These are phyloP conservation scores for Caenorhabditis doughertyi DNA, from an alignment of 2,888 invertebrate species.

Conservation along the genomic window DNA sequence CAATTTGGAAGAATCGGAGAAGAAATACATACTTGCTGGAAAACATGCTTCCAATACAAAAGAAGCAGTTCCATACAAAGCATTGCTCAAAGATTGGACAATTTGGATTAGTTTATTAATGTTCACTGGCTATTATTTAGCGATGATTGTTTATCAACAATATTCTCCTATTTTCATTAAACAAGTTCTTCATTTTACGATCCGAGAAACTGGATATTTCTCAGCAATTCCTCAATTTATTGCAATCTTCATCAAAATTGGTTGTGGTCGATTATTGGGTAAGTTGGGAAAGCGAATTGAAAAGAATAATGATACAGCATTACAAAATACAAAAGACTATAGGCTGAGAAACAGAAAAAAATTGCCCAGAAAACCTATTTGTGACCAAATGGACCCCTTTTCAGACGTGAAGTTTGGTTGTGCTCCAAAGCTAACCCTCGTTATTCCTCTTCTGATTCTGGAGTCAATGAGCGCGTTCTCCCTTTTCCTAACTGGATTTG, in stretches of 20 bases:
- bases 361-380: too few relatives aligned
- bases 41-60: conserved; percentile 49
- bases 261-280: conserved; percentile 65
- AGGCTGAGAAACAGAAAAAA: too few relatives aligned
- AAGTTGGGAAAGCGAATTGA: too few relatives aligned
- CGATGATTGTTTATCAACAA: conserved; percentile 72
- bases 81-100: conserved; percentile 56
- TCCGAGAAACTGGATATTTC: conserved; percentile 71
- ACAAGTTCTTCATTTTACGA: conserved; percentile 67
- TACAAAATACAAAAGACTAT: too few relatives aligned
- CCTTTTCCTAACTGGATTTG: conserved; percentile 68
- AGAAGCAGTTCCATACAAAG: conserved; percentile 52
- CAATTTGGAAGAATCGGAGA: conserved; percentile 61
- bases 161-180: conserved; percentile 72
- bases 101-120: conserved; percentile 71
- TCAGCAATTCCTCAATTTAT: conserved; percentile 69
- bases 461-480: conserved; percentile 62
- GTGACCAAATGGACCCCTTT: too few relatives aligned
- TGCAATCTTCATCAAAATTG: conserved; percentile 69
- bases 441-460: conserved; percentile 61
- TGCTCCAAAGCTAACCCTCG: conserved; percentile 58
- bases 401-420: conserved; percentile 64
- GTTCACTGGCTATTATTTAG: conserved; percentile 70
- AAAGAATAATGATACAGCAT: too few relatives aligned
- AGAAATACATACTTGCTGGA: conserved; percentile 60